phyloP scores from a whole-genome alignment of 1,140 invertebrate species.

The Zelostemma sp. region DNA sequence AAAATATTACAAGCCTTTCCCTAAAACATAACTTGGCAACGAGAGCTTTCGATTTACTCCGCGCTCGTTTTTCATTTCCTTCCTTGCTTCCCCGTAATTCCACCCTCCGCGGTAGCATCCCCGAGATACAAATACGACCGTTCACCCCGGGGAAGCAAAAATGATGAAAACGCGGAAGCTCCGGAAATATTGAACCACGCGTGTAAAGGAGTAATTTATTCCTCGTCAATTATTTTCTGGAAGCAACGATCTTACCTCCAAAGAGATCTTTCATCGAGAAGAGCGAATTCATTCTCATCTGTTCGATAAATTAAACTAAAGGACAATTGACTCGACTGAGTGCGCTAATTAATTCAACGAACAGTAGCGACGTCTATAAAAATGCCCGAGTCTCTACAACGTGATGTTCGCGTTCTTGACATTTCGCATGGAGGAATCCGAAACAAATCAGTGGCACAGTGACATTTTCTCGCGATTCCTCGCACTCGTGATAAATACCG shows the following conservation, averaged over 20 bases:
- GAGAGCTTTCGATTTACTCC: neutral
- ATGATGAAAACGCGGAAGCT: neutral
- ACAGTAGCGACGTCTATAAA: too few relatives aligned
- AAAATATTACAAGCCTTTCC: neutral
- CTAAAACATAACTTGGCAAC: neutral
- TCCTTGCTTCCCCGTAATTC: neutral
- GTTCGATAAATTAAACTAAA: too few relatives aligned
- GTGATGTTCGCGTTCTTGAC: neutral
- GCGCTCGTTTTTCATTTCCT: neutral
- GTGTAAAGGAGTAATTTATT: slow-evolving; percentile 12
- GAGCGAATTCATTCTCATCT: too few relatives aligned
- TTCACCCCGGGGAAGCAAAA: neutral
- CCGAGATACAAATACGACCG: neutral
- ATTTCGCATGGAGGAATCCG: neutral
- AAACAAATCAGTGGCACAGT: neutral
- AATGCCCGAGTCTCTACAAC: neutral
- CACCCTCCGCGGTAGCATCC: neutral
- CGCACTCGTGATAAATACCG: neutral
- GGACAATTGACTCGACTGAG: too few relatives aligned
- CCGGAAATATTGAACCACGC: neutral
- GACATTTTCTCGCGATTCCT: neutral
- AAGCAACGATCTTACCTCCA: neutral
- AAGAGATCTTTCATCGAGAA: too few relatives aligned
- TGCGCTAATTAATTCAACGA: too few relatives aligned
- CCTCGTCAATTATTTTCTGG: neutral